Conservation (phyloP, 2,113 vertebrate genomes). For the Oncorhynchus kisutch region DNA sequence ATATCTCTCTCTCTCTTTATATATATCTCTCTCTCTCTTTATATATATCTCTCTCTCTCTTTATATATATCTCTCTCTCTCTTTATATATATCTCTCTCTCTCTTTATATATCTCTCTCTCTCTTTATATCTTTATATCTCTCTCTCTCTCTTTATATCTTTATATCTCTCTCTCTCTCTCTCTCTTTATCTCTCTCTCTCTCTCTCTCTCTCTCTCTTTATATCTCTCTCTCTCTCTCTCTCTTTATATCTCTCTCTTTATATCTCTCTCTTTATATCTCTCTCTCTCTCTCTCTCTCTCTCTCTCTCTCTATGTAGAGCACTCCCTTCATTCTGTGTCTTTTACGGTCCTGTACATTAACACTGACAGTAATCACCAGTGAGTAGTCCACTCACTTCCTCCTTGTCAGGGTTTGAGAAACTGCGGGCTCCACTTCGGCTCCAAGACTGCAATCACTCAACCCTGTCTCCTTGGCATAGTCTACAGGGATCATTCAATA, state of each 20-base stretch:
- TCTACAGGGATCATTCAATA: not conserved
- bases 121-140: not conserved
- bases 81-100: not conserved
- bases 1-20: not conserved
- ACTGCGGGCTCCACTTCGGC: not conserved
- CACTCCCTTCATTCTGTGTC: not conserved
- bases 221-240: not conserved
- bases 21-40: too few species aligned
- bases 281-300: not conserved
- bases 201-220: not conserved
- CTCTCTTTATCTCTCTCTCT: not conserved
- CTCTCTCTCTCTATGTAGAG: not conserved
- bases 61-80: not conserved
- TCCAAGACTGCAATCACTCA: not conserved
- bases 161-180: not conserved
- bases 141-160: not conserved
- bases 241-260: not conserved
- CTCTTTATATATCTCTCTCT: not conserved
- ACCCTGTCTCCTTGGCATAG: not conserved
- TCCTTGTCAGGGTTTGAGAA: not conserved
- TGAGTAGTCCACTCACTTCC: slow-evolving; percentile 22
- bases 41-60: not conserved
- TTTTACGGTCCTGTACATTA: not conserved
- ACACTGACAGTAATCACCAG: slow-evolving; percentile 27
- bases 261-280: too few species aligned